Percentiles rank a stretch among this genome's conserved stretches.
These are phyloP conservation scores for Xestia sexstrigata DNA, from an alignment of 2,888 invertebrate genomes.

Conservation along the genomic window DNA sequence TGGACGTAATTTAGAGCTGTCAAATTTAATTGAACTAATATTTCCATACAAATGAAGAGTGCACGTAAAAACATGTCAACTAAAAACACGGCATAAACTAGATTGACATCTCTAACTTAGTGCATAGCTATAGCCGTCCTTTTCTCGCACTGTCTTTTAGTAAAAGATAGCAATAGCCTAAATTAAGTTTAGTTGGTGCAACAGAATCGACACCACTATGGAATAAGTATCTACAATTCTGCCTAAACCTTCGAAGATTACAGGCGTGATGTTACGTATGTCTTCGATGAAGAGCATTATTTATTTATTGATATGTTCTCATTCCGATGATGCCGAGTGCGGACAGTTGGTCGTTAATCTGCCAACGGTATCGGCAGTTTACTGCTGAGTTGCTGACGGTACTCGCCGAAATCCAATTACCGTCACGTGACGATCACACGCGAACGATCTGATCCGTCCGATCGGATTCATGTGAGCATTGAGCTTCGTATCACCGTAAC, in stretches of 20 bases:
- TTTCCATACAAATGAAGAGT: too few species aligned
- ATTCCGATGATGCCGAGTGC: constrained; percentile 6
- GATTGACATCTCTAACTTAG: too few species aligned
- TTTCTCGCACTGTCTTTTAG: too few species aligned
- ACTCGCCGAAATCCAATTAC: constrained; percentile 64
- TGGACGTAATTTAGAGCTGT: too few species aligned
- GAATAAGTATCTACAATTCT: not conserved
- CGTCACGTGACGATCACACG: constrained; percentile 57
- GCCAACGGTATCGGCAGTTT: constrained; percentile 52
- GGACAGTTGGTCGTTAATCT: constrained; percentile 37
- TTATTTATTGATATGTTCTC: constrained; percentile 22
- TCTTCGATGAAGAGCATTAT: not conserved
- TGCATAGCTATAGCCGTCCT: too few species aligned
- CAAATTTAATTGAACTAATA: too few species aligned
- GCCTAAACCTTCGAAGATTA: not conserved
- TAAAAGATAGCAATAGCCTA: too few species aligned
- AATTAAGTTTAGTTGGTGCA: too few species aligned
- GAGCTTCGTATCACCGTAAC: constrained; percentile 35
- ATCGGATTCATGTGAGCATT: constrained; percentile 30
- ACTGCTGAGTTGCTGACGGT: constrained; percentile 42
- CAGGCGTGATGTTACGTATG: not conserved
- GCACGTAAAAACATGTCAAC: too few species aligned
- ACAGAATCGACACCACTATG: too few species aligned
- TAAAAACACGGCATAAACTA: too few species aligned
- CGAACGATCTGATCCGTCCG: constrained; percentile 12